Percentiles rank a stretch among this genome's conserved stretches.
Conservation (phyloP, 2,113 vertebrate species). For the Vulpes lagopus region DNA sequence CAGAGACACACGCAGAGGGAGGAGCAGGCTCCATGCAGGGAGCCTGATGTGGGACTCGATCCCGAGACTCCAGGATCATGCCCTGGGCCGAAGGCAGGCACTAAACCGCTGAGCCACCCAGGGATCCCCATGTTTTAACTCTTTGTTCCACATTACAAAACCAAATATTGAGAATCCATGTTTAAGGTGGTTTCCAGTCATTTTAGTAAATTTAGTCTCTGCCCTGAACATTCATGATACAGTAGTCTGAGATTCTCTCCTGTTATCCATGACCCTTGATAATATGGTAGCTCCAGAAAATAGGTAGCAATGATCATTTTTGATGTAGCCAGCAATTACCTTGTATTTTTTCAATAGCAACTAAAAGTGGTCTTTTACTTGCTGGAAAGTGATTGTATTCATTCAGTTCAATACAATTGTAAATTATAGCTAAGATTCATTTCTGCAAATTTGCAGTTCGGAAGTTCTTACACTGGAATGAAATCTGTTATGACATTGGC, state of each 20-base stretch:
- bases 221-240: background rate
- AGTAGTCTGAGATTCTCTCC: background rate
- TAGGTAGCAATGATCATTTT: constrained; percentile 6
- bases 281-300: background rate
- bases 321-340: background rate
- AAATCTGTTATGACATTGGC: background rate
- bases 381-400: constrained; percentile 36
- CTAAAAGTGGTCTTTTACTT: background rate
- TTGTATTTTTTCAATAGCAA: background rate
- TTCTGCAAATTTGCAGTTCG: constrained; percentile 25
- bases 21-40: no score
- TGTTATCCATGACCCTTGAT: background rate
- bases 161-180: background rate
- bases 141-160: background rate
- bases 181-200: background rate
- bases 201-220: background rate
- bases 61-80: no score
- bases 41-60: no score
- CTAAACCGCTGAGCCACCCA: no score
- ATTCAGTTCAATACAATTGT: constrained; percentile 33
- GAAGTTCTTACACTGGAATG: background rate
- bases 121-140: background rate
- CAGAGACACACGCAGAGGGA: no score
- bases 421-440: background rate
- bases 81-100: no score